Evolutionary conservation across 2,797 vertebrate genomes (phyloP), one percentile per base, ranked within the genome.

Genomic region (Gallinago stenura): DNA sequence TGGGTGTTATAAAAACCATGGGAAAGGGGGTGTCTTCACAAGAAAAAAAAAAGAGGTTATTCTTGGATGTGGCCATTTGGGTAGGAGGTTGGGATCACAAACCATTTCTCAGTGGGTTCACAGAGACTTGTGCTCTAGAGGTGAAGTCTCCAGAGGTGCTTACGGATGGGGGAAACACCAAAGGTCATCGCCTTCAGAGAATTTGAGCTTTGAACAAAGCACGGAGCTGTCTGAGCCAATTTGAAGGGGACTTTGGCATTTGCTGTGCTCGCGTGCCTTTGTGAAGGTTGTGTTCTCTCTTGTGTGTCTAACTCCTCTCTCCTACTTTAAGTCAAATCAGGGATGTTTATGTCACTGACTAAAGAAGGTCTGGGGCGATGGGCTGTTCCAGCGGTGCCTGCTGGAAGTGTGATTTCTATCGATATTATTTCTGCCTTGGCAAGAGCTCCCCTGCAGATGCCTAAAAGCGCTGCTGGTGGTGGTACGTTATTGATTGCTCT

Each of bases 151-250:
- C 64, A 75, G 68, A 69, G 58, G 75, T 28, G 21, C 64, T 87
- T 20, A 3, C 15, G 66, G 75, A 30, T 2, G 33, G 50, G 41
- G 33, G 26, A 53, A 39, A 53, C 68, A 37, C 62, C 82, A 71
- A 56, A 90, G 88, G 43, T 81, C 12, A 1, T 81, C 0, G 3
- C 50, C 31, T 51, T 43, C 0, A 0, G 83, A 79, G 75, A 48
- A 56, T 73, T 30, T 91, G 82, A 90, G 88, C 88, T 93, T 91
- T 85, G 79, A 53, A 45, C 94, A 79, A 89, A 91, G 73, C 48
- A 0, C 13, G 43, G 48, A 28, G 24, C 85, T 28, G 70, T 19
- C 61, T 48, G 39, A 75, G 75, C 64, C 60, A 35, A 3, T 85
- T 75, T 71, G 65, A 22, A 68, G 64, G 64, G 68, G 64, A 70